A percentile compares a stretch with the other conserved stretches of the same genome.
These are phyloP conservation scores for Schlechtendalia chinensis DNA, from an alignment of 1,140 invertebrate species.

Conservation along the genomic window DNA sequence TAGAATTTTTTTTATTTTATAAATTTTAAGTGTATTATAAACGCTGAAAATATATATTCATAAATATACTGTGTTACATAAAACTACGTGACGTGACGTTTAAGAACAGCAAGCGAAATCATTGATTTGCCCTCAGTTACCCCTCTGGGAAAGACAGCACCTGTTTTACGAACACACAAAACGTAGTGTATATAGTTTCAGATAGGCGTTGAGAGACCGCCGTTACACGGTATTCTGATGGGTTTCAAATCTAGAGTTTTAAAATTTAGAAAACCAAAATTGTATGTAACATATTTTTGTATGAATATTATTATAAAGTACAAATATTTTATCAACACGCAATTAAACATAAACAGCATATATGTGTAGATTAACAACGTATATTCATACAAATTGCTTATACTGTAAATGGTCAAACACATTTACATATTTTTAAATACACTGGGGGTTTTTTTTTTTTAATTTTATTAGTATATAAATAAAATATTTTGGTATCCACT, in stretches of 20 bases:
- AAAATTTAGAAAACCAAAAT: neutral
- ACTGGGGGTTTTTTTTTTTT: no score
- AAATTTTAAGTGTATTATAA: neutral
- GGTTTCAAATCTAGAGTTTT: no score
- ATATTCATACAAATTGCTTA: no score
- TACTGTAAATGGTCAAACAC: no score
- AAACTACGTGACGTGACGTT: neutral
- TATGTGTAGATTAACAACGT: no score
- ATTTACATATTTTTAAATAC: no score
- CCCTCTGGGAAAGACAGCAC: slow-evolving; percentile 46
- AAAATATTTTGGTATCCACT: no score
- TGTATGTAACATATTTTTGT: neutral
- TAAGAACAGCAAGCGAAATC: slow-evolving; percentile 30
- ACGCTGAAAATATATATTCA: no score
- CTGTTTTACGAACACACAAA: slow-evolving; percentile 39
- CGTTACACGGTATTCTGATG: neutral
- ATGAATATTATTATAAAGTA: neutral
- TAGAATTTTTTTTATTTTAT: neutral
- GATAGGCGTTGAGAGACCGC: neutral
- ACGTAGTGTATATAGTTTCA: neutral
- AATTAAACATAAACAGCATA: no score
- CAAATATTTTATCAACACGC: no score
- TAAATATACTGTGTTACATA: neutral
- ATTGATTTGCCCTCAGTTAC: slow-evolving; percentile 44
- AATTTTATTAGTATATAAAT: no score